These are phyloP conservation scores for Kradibia gibbosae DNA, from an alignment of 1,140 invertebrate genomes.

Conservation along the genomic window DNA sequence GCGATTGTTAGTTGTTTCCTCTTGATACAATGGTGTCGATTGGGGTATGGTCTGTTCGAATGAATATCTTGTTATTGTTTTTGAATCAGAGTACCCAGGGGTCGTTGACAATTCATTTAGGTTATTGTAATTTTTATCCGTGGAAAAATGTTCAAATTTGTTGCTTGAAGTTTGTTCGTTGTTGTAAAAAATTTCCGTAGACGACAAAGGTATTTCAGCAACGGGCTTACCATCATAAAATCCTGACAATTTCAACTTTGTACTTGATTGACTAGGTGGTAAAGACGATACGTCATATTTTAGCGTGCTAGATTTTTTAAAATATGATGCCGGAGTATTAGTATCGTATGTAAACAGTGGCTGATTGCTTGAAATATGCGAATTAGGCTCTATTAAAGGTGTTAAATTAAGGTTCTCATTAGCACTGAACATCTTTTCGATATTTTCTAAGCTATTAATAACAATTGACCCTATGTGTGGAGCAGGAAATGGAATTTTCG, in stretches of 20 bases:
- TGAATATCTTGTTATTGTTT: slow-evolving; percentile 53
- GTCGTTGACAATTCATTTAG: slow-evolving; percentile 40
- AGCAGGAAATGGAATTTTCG: slow-evolving; percentile 86
- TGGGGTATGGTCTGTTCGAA: slow-evolving; percentile 55
- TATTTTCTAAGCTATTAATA: slow-evolving; percentile 72
- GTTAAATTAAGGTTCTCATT: slow-evolving; percentile 58
- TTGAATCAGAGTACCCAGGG: slow-evolving; percentile 36
- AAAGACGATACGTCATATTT: slow-evolving; percentile 56
- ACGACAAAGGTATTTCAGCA: slow-evolving; percentile 46
- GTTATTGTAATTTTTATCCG: slow-evolving; percentile 48
- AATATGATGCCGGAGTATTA: slow-evolving; percentile 56
- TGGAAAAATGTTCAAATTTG: slow-evolving; percentile 51
- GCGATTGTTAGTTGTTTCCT: slow-evolving; percentile 56
- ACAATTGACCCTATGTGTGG: slow-evolving; percentile 89
- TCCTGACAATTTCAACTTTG: slow-evolving; percentile 58
- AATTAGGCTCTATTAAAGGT: slow-evolving; percentile 61
- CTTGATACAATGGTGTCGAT: slow-evolving; percentile 56
- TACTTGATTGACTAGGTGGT: slow-evolving; percentile 51
- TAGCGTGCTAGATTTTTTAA: slow-evolving; percentile 56
- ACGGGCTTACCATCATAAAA: slow-evolving; percentile 56
- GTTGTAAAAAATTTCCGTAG: slow-evolving; percentile 42
- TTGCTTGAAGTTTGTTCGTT: slow-evolving; percentile 51
- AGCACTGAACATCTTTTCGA: slow-evolving; percentile 43
- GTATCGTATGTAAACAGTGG: slow-evolving; percentile 57
- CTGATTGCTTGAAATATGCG: slow-evolving; percentile 56